Evolutionary conservation across 2,888 invertebrate species (phyloP).

Genomic region (Conus canariensis): DNA sequence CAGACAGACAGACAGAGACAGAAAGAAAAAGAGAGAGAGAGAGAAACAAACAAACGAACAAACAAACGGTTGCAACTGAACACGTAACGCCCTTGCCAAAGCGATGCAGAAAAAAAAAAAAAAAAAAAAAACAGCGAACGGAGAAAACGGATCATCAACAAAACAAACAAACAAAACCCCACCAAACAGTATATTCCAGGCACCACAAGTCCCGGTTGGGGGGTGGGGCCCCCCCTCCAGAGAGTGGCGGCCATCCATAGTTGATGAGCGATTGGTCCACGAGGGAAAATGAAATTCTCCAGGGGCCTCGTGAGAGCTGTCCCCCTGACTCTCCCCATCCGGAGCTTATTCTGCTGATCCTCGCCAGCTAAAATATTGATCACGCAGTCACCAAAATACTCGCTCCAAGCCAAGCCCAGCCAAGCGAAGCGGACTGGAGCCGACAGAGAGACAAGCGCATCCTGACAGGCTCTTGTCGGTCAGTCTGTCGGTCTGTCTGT

Average conservation of each 20-base stretch:
- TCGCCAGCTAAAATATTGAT: no score
- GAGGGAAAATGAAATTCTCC: background rate
- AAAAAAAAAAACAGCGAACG: background rate
- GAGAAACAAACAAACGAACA: no score
- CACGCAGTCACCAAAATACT: no score
- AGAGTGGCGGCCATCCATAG: background rate
- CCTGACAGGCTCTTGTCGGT: background rate
- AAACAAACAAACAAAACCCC: background rate
- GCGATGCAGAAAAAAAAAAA: no score
- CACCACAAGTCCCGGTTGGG: background rate
- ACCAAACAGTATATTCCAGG: background rate
- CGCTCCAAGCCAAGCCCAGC: no score
- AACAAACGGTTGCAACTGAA: no score
- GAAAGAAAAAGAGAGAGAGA: no score
- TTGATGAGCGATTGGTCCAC: conserved; percentile 7
- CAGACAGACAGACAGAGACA: no score
- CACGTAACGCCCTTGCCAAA: no score
- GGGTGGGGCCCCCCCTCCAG: background rate
- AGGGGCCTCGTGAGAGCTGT: background rate
- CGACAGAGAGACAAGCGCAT: no score
- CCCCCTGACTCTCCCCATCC: background rate
- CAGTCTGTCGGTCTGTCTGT: background rate
- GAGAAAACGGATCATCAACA: background rate
- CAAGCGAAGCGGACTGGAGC: no score
- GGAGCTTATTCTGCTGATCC: background rate